Conservation (phyloP, 23 tunicate species). For the Styela plicata region DNA sequence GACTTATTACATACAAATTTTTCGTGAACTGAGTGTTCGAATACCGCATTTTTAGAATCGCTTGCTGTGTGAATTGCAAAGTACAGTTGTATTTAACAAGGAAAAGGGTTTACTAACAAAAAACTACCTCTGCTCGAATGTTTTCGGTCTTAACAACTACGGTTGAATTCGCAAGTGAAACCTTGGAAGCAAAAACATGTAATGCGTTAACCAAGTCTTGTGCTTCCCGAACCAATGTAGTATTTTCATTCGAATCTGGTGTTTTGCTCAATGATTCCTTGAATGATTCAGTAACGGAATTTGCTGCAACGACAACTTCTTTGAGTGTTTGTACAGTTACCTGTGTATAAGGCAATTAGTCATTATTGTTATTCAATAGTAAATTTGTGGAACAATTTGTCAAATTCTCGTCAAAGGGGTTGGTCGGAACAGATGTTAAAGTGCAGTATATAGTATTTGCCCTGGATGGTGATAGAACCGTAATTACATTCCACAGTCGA, state of each 20-base stretch:
- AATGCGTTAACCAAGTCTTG: not conserved
- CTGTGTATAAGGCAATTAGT: no score
- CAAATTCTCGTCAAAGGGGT: no score
- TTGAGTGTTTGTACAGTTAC: slow-evolving; percentile 14
- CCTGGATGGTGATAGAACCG: no score
- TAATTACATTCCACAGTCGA: no score
- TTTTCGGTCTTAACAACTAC: slow-evolving; percentile 4
- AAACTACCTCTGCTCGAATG: slow-evolving; percentile 16
- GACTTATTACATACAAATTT: no score
- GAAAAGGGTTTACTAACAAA: not conserved
- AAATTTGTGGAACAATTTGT: no score
- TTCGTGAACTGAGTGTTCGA: no score
- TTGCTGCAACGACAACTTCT: slow-evolving; percentile 17
- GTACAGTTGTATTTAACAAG: not conserved
- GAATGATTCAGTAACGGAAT: slow-evolving; percentile 16
- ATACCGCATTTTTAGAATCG: no score
- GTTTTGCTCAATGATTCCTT: not conserved
- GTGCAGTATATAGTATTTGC: no score
- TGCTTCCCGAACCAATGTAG: not conserved
- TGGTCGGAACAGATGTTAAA: no score
- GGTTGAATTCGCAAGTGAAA: not conserved
- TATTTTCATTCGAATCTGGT: not conserved
- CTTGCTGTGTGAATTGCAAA: no score
- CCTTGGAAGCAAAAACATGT: slow-evolving; percentile 18
- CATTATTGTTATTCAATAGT: no score